Conservation (phyloP, 2,888 invertebrate genomes). For the Himalopsyche japonica region DNA sequence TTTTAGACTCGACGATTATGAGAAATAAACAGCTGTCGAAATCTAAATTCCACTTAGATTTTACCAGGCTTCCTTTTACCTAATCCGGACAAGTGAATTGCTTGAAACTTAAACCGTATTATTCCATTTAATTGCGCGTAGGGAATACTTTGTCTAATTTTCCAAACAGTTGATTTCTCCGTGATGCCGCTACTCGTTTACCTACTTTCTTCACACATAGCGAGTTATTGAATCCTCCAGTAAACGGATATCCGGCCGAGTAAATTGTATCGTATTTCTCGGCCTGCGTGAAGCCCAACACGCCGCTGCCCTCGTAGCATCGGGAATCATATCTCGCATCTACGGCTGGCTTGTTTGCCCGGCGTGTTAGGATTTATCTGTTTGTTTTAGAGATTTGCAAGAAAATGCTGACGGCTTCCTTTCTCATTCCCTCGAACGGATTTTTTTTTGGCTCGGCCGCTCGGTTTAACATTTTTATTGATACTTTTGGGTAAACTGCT, state of each 20-base stretch:
- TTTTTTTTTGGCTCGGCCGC: background rate
- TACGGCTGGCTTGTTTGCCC: conserved; percentile 20
- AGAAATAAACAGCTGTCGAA: background rate
- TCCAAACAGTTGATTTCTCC: background rate
- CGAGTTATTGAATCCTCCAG: conserved; percentile 1
- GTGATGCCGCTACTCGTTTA: background rate
- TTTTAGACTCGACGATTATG: background rate
- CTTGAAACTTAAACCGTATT: background rate
- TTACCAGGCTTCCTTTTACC: background rate
- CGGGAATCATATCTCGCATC: background rate
- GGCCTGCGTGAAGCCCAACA: background rate
- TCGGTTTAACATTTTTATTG: background rate
- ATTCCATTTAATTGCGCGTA: background rate
- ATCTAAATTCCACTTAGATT: background rate
- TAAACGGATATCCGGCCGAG: conserved; percentile 5
- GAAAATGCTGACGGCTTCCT: conserved; percentile 25
- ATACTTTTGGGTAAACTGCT: background rate
- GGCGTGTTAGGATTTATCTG: conserved; percentile 32
- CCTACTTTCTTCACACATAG: background rate
- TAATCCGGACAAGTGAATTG: background rate
- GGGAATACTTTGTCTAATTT: background rate
- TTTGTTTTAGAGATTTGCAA: conserved; percentile 27
- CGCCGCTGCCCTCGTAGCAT: background rate
- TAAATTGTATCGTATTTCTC: conserved; percentile 27
- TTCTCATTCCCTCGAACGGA: background rate